Evolutionary conservation across 2,113 vertebrate species (phyloP).

Genomic region (Colossoma macropomum): DNA sequence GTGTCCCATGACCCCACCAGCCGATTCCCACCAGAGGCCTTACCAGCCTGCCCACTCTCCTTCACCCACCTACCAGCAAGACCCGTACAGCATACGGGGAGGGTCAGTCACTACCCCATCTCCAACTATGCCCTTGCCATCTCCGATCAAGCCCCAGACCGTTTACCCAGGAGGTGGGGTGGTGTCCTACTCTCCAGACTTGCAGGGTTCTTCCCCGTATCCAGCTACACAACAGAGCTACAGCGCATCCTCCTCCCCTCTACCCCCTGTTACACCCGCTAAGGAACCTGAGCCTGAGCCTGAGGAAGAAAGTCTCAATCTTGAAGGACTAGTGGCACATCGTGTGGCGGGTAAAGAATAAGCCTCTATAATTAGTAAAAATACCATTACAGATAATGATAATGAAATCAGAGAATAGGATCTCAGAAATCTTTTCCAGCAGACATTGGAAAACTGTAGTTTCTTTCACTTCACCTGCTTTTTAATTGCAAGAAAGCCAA

Average conservation of each 20-base stretch:
- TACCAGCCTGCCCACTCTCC: slow-evolving; percentile 63
- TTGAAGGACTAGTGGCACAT: slow-evolving; percentile 97
- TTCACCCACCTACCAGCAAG: slow-evolving; percentile 72
- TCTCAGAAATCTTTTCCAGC: too few relatives aligned
- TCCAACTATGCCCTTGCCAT: slow-evolving; percentile 69
- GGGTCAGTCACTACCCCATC: slow-evolving; percentile 46
- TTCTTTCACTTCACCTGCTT: background rate
- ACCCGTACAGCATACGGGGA: slow-evolving; percentile 68
- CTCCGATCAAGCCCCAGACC: slow-evolving; percentile 68
- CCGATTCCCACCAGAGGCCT: slow-evolving; percentile 60
- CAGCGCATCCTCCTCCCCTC: slow-evolving; percentile 79
- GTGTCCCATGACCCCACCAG: slow-evolving; percentile 53
- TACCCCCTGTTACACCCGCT: slow-evolving; percentile 49
- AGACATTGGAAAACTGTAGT: background rate
- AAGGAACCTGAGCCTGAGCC: slow-evolving; percentile 81
- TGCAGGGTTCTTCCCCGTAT: slow-evolving; percentile 68
- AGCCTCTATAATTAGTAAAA: background rate
- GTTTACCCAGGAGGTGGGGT: slow-evolving; percentile 54
- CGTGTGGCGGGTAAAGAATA: slow-evolving; percentile 90
- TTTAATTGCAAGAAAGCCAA: background rate
- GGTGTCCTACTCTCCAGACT: slow-evolving; percentile 69
- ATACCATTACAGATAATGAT: background rate
- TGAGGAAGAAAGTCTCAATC: slow-evolving; percentile 86
- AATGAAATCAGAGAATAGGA: too few relatives aligned
- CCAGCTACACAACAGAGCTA: slow-evolving; percentile 64